Evolutionary conservation across 2,888 invertebrate genomes (phyloP).

Genomic region (Girardia tigrina): DNA sequence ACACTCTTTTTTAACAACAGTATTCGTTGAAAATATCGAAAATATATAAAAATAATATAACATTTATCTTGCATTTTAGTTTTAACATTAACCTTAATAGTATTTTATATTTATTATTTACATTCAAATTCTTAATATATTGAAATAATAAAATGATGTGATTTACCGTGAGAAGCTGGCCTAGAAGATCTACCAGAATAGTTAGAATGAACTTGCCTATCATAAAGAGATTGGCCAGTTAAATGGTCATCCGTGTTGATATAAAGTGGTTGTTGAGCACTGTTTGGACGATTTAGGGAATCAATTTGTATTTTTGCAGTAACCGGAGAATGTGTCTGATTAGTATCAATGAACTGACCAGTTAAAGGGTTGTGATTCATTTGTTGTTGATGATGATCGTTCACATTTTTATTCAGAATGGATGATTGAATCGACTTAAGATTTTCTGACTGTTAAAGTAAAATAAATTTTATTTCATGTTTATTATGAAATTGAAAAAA

Average conservation of each 20-base stretch:
- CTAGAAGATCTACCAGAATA: slow-evolving; percentile 6
- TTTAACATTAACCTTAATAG: no score
- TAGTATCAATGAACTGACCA: not conserved
- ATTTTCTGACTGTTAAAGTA: not conserved
- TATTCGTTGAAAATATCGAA: no score
- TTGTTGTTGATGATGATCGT: not conserved
- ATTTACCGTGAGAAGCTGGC: not conserved
- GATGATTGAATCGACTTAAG: not conserved
- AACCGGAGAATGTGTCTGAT: not conserved
- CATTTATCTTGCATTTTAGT: no score
- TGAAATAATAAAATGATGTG: not conserved
- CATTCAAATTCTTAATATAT: no score
- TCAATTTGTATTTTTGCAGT: not conserved
- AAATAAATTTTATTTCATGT: no score
- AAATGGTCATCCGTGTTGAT: not conserved
- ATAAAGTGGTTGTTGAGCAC: slow-evolving; percentile 23
- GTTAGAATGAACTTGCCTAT: slow-evolving; percentile 9
- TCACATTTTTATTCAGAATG: not conserved
- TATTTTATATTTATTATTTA: no score
- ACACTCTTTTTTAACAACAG: no score
- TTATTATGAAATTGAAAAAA: no score
- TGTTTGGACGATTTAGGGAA: not conserved
- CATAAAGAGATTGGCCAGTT: not conserved
- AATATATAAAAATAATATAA: no score
- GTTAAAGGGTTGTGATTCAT: not conserved